Evolutionary conservation across 2,797 vertebrate genomes (phyloP).

Genomic region (Melanotaenia maccullochi): DNA sequence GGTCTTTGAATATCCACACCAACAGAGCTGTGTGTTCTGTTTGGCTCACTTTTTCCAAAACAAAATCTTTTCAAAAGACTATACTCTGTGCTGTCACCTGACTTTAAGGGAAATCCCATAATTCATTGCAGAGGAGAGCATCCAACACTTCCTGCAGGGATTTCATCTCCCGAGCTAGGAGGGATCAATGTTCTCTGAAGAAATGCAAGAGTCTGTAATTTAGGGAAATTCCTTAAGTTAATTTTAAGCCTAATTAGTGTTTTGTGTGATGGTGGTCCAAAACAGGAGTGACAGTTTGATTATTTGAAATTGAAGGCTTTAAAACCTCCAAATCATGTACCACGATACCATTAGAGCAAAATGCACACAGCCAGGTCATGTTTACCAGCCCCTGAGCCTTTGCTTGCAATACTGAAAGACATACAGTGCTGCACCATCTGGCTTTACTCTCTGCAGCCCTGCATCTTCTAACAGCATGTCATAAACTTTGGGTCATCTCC

Average conservation of each 20-base stretch:
- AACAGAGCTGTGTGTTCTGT: slow-evolving; percentile 34
- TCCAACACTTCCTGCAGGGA: slow-evolving; percentile 20
- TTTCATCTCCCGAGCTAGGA: slow-evolving; percentile 30
- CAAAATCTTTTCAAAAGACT: slow-evolving; percentile 23
- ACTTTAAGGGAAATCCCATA: slow-evolving; percentile 53
- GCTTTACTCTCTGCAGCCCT: neutral
- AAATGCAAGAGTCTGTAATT: slow-evolving; percentile 46
- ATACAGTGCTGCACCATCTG: neutral
- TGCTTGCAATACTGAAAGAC: slow-evolving; percentile 8
- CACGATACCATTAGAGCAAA: slow-evolving; percentile 38
- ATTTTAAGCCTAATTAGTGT: slow-evolving; percentile 34
- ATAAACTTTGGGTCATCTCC: neutral
- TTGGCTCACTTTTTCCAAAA: slow-evolving; percentile 53
- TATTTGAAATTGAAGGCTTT: slow-evolving; percentile 50
- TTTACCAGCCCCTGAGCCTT: slow-evolving; percentile 15
- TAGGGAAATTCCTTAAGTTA: slow-evolving; percentile 35
- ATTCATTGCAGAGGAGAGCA: slow-evolving; percentile 28
- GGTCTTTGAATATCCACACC: slow-evolving; percentile 26
- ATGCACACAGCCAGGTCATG: slow-evolving; percentile 17
- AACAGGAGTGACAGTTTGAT: slow-evolving; percentile 46
- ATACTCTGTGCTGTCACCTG: neutral
- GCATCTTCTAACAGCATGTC: neutral
- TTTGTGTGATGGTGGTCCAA: slow-evolving; percentile 58
- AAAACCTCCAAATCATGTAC: slow-evolving; percentile 33
- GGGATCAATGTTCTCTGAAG: slow-evolving; percentile 34